phyloP scores from a whole-genome alignment of 1,140 invertebrate genomes.

The Eufriesea mexicana region DNA sequence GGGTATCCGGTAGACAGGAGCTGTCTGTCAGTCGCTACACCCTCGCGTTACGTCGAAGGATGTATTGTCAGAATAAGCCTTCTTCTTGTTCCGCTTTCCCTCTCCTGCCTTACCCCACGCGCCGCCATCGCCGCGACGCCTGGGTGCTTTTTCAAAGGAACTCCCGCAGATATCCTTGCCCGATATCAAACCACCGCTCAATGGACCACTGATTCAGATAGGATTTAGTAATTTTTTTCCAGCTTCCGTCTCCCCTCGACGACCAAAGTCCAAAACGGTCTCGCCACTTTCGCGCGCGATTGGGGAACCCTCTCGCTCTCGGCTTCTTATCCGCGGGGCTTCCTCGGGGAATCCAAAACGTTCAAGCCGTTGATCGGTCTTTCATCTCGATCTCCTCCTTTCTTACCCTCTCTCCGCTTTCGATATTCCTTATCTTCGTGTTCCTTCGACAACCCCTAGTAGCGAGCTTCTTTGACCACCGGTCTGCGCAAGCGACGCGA shows the following conservation, averaged over 20 bases:
- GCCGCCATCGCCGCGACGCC: conserved; percentile 51
- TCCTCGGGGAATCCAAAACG: conserved; percentile 55
- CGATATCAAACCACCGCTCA: conserved; percentile 75
- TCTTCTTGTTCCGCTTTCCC: conserved; percentile 52
- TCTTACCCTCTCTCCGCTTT: too few relatives aligned
- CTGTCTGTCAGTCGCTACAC: conserved; percentile 72
- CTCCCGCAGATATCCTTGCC: conserved; percentile 62
- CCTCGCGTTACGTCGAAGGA: conserved; percentile 62
- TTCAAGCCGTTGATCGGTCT: conserved; percentile 60
- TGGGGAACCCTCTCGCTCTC: conserved; percentile 32
- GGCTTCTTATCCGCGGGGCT: conserved; percentile 57
- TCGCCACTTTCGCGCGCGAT: conserved; percentile 10
- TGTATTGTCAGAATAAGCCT: conserved; percentile 77
- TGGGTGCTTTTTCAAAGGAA: conserved; percentile 68
- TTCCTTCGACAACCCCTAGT: neutral
- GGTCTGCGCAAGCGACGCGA: neutral
- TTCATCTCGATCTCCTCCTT: conserved; percentile 31
- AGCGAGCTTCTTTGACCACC: neutral
- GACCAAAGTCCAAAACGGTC: conserved; percentile 45
- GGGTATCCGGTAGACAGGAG: conserved; percentile 72
- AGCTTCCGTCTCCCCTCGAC: neutral
- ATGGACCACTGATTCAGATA: conserved; percentile 71
- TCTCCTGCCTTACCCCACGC: neutral
- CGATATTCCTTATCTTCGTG: neutral
- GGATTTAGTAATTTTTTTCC: conserved; percentile 74